Base-by-base conservation (phyloP, 2,113 vertebrate species). In the Erythrolamprus reginae region DNA sequence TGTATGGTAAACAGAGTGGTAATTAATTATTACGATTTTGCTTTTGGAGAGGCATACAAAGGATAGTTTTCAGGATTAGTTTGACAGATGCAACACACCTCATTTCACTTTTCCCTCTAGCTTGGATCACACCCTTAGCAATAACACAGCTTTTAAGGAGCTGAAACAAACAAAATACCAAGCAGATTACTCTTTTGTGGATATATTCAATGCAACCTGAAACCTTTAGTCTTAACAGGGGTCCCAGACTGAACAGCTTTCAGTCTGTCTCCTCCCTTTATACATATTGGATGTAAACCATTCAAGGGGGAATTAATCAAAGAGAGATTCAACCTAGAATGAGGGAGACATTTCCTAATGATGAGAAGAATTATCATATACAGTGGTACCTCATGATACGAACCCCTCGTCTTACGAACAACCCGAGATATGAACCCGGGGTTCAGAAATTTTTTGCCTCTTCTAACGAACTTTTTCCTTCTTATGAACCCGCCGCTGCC, bases 141-240 rank as follows among this genome's bases (percentile, higher is more conserved):
- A 88, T 83, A 88, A 87, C 52, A 88, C 19, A 87, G 10, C 85
- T 83, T 87, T 50, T 82, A 19, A 87, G 55, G 87, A 88, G 52
- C 38, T 58, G 82, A 91, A 88, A 13, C 52, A 91, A 91, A 91
- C 65, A 91, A 82, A 58, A 88, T 91, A 58, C 70, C 90, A 88
- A 82, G 38, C 52, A 58, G 70, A 58, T 88, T 58, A 61, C 23
- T 88, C 86, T 50, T n/a, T 55, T 90, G 47, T 86, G 58, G 86
- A 70, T 45, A 90, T 52, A 42, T 86, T 51, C n/a, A 50, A 85
- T 42, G 56, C n/a, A 56, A 51, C 10, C 7, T 82, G 65, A 91
- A 77, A 21, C 8, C 28, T 47, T 48, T 88, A 26, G 28, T 38
- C 65, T 56, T 58, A 86, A 56, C 12, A 90, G 24, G 13, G n/a